A percentile compares a stretch with the other conserved stretches of the same genome.
These are phyloP conservation scores for Montipora capitata DNA, from an alignment of 92 coral and sea anemone genomes.

Conservation along the genomic window DNA sequence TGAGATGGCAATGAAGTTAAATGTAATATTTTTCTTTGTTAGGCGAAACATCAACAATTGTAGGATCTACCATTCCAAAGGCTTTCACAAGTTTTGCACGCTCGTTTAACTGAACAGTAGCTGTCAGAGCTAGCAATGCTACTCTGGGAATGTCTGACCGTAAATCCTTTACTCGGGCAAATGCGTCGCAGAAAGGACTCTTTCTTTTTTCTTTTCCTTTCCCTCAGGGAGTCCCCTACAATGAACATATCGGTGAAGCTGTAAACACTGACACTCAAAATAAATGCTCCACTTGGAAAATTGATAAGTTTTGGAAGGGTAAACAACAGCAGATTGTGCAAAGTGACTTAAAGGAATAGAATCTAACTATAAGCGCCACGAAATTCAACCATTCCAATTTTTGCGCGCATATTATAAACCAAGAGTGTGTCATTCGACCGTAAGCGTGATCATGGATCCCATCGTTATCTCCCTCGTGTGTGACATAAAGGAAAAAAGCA, in stretches of 20 bases:
- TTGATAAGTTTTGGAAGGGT: no score
- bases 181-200: conserved; percentile 65
- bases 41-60: conserved; percentile 50
- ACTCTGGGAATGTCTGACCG: conserved; percentile 41
- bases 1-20: not conserved
- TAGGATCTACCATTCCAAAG: conserved; percentile 48
- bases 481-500: no score
- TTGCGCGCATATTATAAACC: no score
- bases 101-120: conserved; percentile 48
- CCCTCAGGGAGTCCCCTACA: conserved; percentile 24
- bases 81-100: conserved; percentile 46
- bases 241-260: not conserved
- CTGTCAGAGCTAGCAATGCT: conserved; percentile 66
- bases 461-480: no score
- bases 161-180: conserved; percentile 61
- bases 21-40: conserved; percentile 61
- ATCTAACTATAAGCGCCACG: no score
- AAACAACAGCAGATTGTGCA: no score
- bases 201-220: conserved; percentile 20
- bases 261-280: no score
- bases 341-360: no score
- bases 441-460: no score
- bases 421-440: no score
- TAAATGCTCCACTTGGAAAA: no score
- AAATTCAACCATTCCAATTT: no score